Conservation (phyloP, 2,888 invertebrate genomes). For the Cheilosia scutellata region DNA sequence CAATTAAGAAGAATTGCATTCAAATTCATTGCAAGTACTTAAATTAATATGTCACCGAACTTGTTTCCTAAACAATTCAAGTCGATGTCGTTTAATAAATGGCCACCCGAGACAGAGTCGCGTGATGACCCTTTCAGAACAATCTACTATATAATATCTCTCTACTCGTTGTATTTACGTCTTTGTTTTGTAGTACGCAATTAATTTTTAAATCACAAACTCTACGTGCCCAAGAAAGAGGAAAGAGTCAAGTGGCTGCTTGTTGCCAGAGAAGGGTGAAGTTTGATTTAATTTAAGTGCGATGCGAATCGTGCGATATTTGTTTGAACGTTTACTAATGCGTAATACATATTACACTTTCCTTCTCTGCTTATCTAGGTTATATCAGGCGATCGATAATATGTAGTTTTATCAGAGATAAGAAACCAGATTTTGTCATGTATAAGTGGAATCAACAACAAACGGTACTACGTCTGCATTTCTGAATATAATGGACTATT, state of each 20-base stretch:
- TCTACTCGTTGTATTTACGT: not conserved
- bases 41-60: constrained; percentile 21
- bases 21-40: constrained; percentile 1
- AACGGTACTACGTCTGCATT: not conserved
- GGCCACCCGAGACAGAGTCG: not conserved
- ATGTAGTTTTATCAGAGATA: not conserved
- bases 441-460: not conserved
- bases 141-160: too few relatives aligned
- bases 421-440: not conserved
- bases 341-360: not conserved
- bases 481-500: not conserved
- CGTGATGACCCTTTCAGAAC: not conserved
- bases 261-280: too few relatives aligned
- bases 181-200: not conserved
- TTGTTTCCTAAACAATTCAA: not conserved
- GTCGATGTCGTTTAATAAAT: not conserved
- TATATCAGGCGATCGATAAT: not conserved
- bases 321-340: not conserved
- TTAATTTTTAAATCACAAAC: not conserved
- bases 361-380: not conserved
- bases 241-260: too few relatives aligned
- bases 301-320: not conserved
- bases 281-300: too few relatives aligned
- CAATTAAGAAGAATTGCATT: constrained; percentile 5
- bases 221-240: too few relatives aligned